phyloP scores from a whole-genome alignment of 2,113 vertebrate species.

The Salminus brasiliensis region DNA sequence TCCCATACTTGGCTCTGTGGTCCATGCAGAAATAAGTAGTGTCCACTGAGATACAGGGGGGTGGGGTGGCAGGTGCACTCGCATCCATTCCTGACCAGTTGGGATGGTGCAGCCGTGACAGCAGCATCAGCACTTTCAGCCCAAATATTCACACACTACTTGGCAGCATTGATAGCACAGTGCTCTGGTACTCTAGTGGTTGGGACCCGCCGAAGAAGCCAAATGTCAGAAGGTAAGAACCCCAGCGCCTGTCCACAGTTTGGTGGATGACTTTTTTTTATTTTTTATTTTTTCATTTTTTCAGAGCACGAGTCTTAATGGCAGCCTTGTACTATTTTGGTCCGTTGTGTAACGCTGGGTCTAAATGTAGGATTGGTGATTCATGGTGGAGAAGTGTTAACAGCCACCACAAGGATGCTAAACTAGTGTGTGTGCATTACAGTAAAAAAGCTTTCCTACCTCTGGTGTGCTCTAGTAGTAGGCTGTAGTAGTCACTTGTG shows the following conservation, averaged over 20 bases:
- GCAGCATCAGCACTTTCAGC: constrained; percentile 12
- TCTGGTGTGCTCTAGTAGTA: background rate
- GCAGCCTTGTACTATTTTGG: constrained; percentile 18
- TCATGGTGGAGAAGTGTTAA: constrained; percentile 36
- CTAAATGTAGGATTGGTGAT: constrained; percentile 38
- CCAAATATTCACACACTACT: background rate
- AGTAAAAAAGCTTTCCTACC: background rate
- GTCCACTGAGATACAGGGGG: constrained; percentile 11
- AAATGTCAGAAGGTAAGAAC: constrained; percentile 1
- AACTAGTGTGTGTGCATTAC: background rate
- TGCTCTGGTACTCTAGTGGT: background rate
- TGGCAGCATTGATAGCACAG: background rate
- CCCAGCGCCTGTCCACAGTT: background rate
- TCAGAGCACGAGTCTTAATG: constrained; percentile 1
- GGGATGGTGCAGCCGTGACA: constrained; percentile 10
- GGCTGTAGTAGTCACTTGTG: background rate
- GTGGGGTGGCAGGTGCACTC: background rate
- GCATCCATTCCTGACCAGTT: constrained; percentile 12
- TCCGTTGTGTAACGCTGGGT: constrained; percentile 26
- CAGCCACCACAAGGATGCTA: background rate
- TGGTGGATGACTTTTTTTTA: background rate
- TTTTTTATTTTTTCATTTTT: background rate
- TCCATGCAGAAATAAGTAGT: constrained; percentile 23
- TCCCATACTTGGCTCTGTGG: background rate
- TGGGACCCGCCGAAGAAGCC: background rate